phyloP scores from a whole-genome alignment of 2,888 invertebrate genomes.

The Subacronicta megacephala region DNA sequence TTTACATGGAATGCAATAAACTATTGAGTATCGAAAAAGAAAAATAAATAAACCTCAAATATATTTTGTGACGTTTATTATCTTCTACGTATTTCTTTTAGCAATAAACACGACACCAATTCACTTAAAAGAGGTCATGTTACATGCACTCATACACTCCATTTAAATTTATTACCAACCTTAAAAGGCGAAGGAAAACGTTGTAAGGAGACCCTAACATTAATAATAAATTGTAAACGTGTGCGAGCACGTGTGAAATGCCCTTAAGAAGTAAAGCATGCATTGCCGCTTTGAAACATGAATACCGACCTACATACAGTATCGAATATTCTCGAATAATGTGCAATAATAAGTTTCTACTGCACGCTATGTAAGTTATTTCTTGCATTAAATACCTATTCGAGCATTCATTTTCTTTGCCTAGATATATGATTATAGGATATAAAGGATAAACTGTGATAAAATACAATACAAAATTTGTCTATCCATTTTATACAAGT shows the following conservation, averaged over 20 bases:
- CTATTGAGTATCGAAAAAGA: too few species aligned
- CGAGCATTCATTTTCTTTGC: too few species aligned
- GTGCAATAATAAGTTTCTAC: conserved; percentile 32
- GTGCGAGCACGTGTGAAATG: conserved; percentile 24
- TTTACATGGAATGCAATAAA: too few species aligned
- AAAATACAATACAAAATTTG: too few species aligned
- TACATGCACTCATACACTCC: conserved; percentile 29
- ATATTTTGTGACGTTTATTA: too few species aligned
- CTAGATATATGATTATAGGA: too few species aligned
- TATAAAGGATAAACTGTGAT: too few species aligned
- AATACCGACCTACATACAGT: conserved; percentile 24
- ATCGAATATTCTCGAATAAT: conserved; percentile 27
- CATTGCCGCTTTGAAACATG: conserved; percentile 22
- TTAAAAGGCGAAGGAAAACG: conserved; percentile 17
- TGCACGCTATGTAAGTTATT: not conserved
- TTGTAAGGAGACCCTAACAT: conserved; percentile 27
- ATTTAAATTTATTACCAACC: conserved; percentile 42
- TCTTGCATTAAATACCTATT: too few species aligned
- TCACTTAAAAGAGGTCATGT: conserved; percentile 43
- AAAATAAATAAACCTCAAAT: too few species aligned
- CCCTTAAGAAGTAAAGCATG: conserved; percentile 26
- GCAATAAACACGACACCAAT: conserved; percentile 34
- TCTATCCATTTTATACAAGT: too few species aligned
- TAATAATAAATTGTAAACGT: conserved; percentile 43
- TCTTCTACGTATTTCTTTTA: conserved; percentile 4